phyloP scores from a whole-genome alignment of 2,888 invertebrate genomes.

The Leptogaster cylindrica region DNA sequence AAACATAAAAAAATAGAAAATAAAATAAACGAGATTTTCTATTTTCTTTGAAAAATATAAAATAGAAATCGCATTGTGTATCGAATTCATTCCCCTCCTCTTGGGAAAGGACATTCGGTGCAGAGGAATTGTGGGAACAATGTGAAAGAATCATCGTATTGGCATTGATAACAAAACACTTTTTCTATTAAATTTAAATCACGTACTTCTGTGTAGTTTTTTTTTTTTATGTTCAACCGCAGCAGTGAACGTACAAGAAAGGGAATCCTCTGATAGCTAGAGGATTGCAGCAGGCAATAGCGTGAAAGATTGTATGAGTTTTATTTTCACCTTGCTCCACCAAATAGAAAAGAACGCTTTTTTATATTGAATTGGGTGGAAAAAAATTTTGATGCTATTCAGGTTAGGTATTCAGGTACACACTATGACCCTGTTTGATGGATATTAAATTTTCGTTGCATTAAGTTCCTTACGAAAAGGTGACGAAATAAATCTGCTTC shows the following conservation, averaged over 20 bases:
- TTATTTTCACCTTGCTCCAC: not conserved
- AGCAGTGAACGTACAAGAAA: not conserved
- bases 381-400: not conserved
- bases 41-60: not conserved
- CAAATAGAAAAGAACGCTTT: conserved; percentile 9
- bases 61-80: not conserved
- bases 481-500: too few relatives aligned
- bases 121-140: not conserved
- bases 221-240: not conserved
- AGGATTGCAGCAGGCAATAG: not conserved
- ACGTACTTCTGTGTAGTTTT: conserved; percentile 12
- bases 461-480: too few relatives aligned
- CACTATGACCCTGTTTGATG: conserved; percentile 15
- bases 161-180: conserved; percentile 26
- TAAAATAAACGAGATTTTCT: not conserved
- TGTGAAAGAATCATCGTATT: conserved; percentile 15
- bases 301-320: not conserved
- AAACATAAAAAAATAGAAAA: not conserved
- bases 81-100: not conserved
- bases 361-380: conserved; percentile 1
- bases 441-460: conserved; percentile 19
- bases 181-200: conserved; percentile 34
- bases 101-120: not conserved
- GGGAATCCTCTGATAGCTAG: not conserved
- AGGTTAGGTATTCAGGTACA: not conserved